These are phyloP conservation scores for Camelus dromedarius DNA, from an alignment of 2,113 vertebrate species.

Conservation along the genomic window DNA sequence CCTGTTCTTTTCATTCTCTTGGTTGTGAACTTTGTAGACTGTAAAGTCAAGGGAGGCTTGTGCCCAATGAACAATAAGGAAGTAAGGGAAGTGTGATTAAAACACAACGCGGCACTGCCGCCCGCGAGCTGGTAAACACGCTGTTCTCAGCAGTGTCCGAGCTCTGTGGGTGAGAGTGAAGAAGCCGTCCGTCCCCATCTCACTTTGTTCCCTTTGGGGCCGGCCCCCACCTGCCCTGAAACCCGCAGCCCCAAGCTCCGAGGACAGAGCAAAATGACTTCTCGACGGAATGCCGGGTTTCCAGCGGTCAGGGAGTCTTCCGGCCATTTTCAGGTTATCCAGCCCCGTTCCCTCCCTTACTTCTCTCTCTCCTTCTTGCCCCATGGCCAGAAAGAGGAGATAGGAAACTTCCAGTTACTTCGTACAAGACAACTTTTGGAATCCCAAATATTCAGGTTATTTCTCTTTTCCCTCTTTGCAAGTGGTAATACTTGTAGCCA, in stretches of 20 bases:
- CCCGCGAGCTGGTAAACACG: background rate
- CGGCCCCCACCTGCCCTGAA: background rate
- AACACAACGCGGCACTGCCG: background rate
- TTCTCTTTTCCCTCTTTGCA: background rate
- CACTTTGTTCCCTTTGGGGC: background rate
- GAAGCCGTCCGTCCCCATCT: background rate
- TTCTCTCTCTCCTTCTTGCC: background rate
- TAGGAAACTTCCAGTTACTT: background rate
- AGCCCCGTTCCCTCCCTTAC: background rate
- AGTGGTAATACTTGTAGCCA: background rate
- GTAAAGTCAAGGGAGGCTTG: background rate
- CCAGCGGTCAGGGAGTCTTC: background rate
- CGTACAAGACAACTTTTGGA: conserved; percentile 66
- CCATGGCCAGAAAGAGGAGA: background rate
- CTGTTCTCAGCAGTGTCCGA: background rate
- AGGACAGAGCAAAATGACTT: background rate
- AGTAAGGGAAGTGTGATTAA: background rate
- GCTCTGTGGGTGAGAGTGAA: background rate
- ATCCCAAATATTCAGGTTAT: conserved; percentile 62
- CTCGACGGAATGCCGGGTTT: background rate
- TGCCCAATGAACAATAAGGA: background rate
- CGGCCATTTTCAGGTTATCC: background rate
- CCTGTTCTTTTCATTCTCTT: background rate
- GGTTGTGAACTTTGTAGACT: background rate
- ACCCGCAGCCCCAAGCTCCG: background rate